Evolutionary conservation across 2,797 vertebrate genomes (phyloP).

Genomic region (Aphelocoma californica): DNA sequence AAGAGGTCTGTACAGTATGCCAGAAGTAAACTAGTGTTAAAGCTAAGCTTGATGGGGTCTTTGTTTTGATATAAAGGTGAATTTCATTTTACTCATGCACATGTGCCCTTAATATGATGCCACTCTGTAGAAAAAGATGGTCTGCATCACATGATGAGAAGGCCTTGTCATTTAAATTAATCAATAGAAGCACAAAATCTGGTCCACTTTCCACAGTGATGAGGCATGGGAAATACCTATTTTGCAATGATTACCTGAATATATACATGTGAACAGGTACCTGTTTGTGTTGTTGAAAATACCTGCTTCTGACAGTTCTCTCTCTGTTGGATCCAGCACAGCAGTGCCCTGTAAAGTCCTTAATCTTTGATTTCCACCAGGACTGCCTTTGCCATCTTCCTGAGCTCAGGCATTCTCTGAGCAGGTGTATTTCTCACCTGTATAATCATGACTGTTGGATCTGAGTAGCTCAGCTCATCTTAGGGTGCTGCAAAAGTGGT

Average conservation of each 20-base stretch:
- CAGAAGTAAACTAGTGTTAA: neutral
- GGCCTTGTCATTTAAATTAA: neutral
- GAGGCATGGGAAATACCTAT: neutral
- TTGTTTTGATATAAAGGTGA: neutral
- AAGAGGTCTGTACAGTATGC: neutral
- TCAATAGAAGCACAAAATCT: neutral
- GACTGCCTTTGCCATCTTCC: neutral
- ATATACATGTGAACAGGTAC: neutral
- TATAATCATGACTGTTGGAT: neutral
- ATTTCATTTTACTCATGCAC: neutral
- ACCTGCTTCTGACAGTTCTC: neutral
- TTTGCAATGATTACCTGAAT: neutral
- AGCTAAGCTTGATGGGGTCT: neutral
- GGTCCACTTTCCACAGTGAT: neutral
- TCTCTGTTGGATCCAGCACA: neutral
- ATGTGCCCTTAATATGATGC: neutral
- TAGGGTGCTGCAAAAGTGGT: neutral
- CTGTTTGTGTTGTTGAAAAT: neutral
- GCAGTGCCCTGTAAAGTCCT: neutral
- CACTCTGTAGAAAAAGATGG: neutral
- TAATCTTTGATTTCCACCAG: neutral
- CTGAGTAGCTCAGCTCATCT: neutral
- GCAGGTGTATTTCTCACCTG: constrained; percentile 27
- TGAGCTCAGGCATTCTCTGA: neutral
- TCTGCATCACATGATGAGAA: neutral